A percentile compares a stretch with the other conserved stretches of the same genome.
Evolutionary conservation across 2,797 vertebrate species (phyloP).

Genomic region (Eremophila alpestris): DNA sequence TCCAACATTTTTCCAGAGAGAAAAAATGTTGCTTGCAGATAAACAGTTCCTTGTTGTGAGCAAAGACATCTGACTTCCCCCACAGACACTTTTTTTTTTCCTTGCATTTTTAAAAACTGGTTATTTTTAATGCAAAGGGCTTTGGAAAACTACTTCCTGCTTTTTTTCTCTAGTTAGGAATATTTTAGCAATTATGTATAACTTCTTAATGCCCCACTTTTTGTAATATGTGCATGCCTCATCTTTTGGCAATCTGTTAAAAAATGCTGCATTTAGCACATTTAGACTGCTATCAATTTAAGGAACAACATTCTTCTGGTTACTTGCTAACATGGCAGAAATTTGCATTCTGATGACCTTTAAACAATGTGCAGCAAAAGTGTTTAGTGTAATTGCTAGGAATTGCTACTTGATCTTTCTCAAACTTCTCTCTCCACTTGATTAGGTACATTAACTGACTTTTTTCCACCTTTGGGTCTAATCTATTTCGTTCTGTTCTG

Average conservation of each 20-base stretch:
- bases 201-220: neutral
- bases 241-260: neutral
- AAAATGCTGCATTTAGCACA: neutral
- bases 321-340: neutral
- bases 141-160: neutral
- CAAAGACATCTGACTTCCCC: neutral
- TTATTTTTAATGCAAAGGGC: neutral
- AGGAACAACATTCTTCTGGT: neutral
- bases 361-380: neutral
- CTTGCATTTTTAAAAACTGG: neutral
- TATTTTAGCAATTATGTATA: neutral
- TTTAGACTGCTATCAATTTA: neutral
- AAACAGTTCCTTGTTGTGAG: neutral
- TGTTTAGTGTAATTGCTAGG: neutral
- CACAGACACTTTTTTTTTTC: accelerated
- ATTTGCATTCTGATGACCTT: constrained; percentile 18
- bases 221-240: neutral
- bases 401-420: neutral
- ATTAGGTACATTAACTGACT: neutral
- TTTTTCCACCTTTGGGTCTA: neutral
- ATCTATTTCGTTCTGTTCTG: neutral
- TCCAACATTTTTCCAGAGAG: neutral
- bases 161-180: neutral
- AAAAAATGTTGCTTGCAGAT: neutral
- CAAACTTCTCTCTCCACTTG: neutral